These are phyloP conservation scores for Theristicus caerulescens DNA, from an alignment of 2,113 vertebrate species.

Conservation along the genomic window DNA sequence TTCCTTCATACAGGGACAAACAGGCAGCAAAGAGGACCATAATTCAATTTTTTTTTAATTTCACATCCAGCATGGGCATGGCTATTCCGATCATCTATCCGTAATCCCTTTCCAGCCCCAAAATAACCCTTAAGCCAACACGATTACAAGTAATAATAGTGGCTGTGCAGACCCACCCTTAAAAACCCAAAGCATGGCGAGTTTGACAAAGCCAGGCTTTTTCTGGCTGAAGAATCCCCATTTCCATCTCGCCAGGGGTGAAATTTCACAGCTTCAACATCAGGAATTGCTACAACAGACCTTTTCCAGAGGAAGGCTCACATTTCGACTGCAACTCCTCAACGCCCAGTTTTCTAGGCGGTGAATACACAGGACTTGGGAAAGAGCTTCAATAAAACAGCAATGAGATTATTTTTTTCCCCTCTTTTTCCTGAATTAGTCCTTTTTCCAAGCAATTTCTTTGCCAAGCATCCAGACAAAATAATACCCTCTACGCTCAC, in stretches of 20 bases:
- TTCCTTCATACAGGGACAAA: background rate
- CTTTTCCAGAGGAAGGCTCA: conserved; percentile 44
- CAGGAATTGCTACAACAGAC: conserved; percentile 23
- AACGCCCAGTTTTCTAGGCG: conserved; percentile 2
- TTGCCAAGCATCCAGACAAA: background rate
- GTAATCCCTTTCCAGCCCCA: background rate
- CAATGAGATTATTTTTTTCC: background rate
- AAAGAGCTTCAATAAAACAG: background rate
- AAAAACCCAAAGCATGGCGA: background rate
- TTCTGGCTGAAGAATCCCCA: background rate
- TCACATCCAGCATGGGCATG: background rate
- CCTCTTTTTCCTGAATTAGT: background rate
- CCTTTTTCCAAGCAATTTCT: background rate
- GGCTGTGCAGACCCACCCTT: background rate
- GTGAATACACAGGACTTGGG: background rate
- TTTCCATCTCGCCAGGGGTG: conserved; percentile 2
- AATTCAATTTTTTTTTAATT: background rate
- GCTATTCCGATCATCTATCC: background rate
- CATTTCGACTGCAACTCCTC: background rate
- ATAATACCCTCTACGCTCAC: background rate
- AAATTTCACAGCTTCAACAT: background rate
- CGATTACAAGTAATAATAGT: background rate
- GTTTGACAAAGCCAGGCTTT: background rate
- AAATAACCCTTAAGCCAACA: conserved; percentile 2
- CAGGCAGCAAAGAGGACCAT: background rate